These are phyloP conservation scores for Drosophila ficusphila DNA, from an alignment of 1,140 invertebrate species.

Conservation along the genomic window DNA sequence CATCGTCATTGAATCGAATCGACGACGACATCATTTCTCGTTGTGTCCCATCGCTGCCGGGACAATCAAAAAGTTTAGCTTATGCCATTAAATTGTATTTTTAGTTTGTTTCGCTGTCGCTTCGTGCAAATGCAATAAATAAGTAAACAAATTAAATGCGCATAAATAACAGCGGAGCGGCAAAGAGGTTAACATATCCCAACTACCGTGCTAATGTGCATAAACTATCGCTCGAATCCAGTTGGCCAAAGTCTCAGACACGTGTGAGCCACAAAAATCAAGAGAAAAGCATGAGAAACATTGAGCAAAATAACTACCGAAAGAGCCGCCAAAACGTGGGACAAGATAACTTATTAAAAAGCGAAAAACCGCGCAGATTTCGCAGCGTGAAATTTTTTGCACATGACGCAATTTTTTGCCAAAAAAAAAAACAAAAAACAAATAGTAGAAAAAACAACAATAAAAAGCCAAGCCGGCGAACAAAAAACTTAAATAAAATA, in stretches of 20 bases:
- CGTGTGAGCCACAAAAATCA: conserved; percentile 27
- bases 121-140: conserved; percentile 52
- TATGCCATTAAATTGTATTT: conserved; percentile 61
- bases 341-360: conserved; percentile 8
- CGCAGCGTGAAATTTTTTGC: conserved; percentile 64
- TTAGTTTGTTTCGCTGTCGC: conserved; percentile 37
- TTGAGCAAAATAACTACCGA: conserved; percentile 17
- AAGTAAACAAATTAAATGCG: conserved; percentile 65
- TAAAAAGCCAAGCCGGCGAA: conserved; percentile 16
- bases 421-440: conserved; percentile 24
- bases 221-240: conserved; percentile 30
- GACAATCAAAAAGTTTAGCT: conserved; percentile 62
- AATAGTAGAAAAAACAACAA: conserved; percentile 31
- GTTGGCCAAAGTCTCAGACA: conserved; percentile 31
- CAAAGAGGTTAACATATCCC: conserved; percentile 44
- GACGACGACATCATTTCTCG: conserved; percentile 33
- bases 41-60: conserved; percentile 26
- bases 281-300: conserved; percentile 7
- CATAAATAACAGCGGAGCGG: conserved; percentile 48
- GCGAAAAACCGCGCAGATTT: conserved; percentile 29
- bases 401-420: conserved; percentile 71
- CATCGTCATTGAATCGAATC: conserved; percentile 38
- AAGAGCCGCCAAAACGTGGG: conserved; percentile 10
- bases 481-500: conserved; percentile 27
- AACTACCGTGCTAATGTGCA: conserved; percentile 49